Percentiles rank a stretch among this genome's conserved stretches.
Conservation (phyloP, 2,113 vertebrate species). For the Eulacestoma nigropectus region DNA sequence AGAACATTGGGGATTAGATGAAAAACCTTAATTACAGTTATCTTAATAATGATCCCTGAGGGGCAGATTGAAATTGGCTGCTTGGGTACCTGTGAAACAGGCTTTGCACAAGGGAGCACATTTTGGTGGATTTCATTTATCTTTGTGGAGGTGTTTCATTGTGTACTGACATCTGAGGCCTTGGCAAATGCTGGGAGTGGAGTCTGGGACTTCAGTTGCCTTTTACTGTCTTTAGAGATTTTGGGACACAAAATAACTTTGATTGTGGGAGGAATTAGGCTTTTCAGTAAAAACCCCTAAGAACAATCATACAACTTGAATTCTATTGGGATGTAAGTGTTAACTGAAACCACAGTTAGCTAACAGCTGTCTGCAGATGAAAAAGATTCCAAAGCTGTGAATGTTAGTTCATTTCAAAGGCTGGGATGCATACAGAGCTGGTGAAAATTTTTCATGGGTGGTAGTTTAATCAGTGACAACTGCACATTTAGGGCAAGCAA, state of each 20-base stretch:
- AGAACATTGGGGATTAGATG: slow-evolving; percentile 28
- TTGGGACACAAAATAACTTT: neutral
- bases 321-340: neutral
- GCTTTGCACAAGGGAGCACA: neutral
- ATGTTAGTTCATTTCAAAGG: neutral
- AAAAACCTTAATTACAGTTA: slow-evolving; percentile 60
- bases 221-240: neutral
- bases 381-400: neutral
- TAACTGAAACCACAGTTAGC: neutral
- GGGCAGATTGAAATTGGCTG: neutral
- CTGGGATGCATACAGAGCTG: neutral
- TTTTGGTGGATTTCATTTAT: neutral
- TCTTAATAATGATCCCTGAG: slow-evolving; percentile 31
- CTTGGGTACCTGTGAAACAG: slow-evolving; percentile 23
- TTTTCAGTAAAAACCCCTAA: neutral
- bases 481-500: neutral
- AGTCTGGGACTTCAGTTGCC: neutral
- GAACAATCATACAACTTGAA: neutral
- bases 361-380: neutral
- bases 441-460: neutral
- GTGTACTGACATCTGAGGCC: neutral
- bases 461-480: neutral
- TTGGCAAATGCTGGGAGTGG: neutral
- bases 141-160: neutral
- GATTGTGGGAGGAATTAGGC: neutral